Evolutionary conservation across 2,113 vertebrate species (phyloP).

Genomic region (Barbus barbus): DNA sequence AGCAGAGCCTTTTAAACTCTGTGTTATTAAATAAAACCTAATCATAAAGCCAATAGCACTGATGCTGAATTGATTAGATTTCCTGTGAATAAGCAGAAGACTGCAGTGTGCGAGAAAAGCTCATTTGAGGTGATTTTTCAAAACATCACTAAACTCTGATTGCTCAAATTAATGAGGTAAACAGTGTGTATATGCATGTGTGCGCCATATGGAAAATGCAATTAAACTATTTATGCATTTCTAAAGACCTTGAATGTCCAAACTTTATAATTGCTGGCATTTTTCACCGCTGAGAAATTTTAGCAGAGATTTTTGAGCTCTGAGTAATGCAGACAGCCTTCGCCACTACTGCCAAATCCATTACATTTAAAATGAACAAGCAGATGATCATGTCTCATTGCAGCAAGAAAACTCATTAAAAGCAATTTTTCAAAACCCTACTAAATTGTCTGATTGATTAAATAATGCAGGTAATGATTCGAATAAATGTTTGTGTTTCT

Average conservation of each 20-base stretch:
- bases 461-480: background rate
- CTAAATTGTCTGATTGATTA: background rate
- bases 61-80: constrained; percentile 11
- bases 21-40: constrained; percentile 34
- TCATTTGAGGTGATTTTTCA: background rate
- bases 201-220: background rate
- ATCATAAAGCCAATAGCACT: constrained; percentile 1
- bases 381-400: background rate
- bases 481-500: background rate
- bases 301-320: background rate
- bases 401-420: background rate
- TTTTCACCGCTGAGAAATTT: background rate
- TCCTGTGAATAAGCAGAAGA: constrained; percentile 4
- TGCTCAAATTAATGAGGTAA: background rate
- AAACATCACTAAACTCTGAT: background rate
- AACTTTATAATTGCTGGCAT: background rate
- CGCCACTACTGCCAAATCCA: background rate
- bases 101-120: background rate
- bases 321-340: background rate
- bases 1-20: background rate
- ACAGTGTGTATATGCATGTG: background rate
- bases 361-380: background rate
- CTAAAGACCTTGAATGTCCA: background rate
- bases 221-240: background rate
- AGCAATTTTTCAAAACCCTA: background rate